A percentile compares a stretch with the other conserved stretches of the same genome.
These are phyloP conservation scores for Ephialtes manifestator DNA, from an alignment of 2,888 invertebrate species.

Conservation along the genomic window DNA sequence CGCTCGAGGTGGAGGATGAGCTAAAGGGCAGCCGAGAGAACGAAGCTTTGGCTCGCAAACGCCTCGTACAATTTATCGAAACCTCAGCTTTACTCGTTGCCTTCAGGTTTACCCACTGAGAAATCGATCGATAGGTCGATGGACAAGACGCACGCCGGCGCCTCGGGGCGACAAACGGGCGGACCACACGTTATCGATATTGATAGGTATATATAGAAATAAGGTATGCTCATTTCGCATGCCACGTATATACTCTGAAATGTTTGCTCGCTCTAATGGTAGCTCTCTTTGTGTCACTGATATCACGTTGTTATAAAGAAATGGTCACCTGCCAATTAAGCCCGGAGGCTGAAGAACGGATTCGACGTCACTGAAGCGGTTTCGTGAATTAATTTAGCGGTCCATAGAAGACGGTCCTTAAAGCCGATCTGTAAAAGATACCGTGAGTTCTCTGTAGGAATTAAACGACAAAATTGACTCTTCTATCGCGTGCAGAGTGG, in stretches of 20 bases:
- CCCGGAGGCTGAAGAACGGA: background rate
- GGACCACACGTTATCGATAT: slow-evolving; percentile 55
- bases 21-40: slow-evolving; percentile 55
- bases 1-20: slow-evolving; percentile 52
- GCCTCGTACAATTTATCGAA: slow-evolving; percentile 58
- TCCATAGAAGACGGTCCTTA: background rate
- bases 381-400: background rate
- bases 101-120: slow-evolving; percentile 22
- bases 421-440: background rate
- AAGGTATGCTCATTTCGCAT: background rate
- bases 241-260: background rate
- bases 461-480: background rate
- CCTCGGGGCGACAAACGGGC: slow-evolving; percentile 52
- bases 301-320: slow-evolving; percentile 4
- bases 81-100: background rate
- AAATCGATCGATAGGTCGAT: slow-evolving; percentile 48
- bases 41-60: slow-evolving; percentile 35
- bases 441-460: background rate
- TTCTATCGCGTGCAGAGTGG: background rate
- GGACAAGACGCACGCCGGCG: slow-evolving; percentile 54
- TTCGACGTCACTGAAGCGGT: background rate
- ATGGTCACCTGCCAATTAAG: slow-evolving; percentile 29
- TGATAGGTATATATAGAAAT: slow-evolving; percentile 42
- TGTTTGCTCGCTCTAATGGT: slow-evolving; percentile 17
- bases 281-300: slow-evolving; percentile 4